These are phyloP conservation scores for Oreotrochilus melanogaster DNA, from an alignment of 2,113 vertebrate species.

Conservation along the genomic window DNA sequence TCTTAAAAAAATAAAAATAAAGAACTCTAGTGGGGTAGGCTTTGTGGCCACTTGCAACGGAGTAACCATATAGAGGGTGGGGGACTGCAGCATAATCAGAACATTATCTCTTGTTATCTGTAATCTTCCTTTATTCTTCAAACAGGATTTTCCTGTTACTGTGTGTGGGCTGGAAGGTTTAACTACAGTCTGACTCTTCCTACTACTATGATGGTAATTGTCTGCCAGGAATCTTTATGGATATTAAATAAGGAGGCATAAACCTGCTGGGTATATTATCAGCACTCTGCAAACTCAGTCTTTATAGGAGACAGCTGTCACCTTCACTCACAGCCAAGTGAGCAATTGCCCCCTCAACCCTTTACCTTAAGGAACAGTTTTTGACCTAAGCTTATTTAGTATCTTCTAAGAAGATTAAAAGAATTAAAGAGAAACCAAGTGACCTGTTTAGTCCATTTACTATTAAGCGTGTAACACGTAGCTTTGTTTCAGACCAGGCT, in stretches of 20 bases:
- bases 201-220: not conserved
- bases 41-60: rapidly evolving
- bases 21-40: not conserved
- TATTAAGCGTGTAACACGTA: not conserved
- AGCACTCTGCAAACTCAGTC: not conserved
- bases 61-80: not conserved
- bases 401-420: constrained; percentile 48
- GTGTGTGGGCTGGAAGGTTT: constrained; percentile 9
- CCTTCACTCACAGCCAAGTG: rapidly evolving
- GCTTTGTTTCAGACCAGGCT: not conserved
- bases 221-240: not conserved
- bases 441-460: not conserved
- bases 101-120: not conserved
- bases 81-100: not conserved
- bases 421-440: constrained; percentile 36
- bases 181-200: constrained; percentile 10
- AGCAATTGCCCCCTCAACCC: not conserved
- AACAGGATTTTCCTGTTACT: constrained; percentile 71
- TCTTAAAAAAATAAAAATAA: not conserved
- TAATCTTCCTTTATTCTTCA: not conserved
- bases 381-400: constrained; percentile 39
- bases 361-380: not conserved
- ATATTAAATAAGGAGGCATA: not conserved
- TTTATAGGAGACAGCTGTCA: not conserved
- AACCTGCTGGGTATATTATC: not conserved